Base-by-base conservation (phyloP, 2,888 invertebrate genomes). In the Bombyx huttoni region DNA sequence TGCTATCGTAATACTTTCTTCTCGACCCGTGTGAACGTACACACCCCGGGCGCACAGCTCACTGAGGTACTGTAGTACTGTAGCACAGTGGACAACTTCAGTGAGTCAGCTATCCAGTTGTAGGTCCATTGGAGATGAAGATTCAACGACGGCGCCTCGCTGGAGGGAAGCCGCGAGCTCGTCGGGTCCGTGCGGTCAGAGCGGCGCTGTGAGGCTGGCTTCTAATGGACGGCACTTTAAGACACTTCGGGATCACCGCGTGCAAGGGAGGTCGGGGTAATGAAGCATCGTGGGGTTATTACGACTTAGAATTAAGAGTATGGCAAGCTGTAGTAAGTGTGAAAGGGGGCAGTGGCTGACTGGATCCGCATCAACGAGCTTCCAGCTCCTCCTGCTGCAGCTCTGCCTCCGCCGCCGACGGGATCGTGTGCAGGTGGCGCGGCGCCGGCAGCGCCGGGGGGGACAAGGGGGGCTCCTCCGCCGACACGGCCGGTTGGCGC, bases 401-500 rank as follows among this genome's bases (percentile, higher is more conserved):
- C 61, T 81, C 83, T 47, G 80, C 55, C 74, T 81, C 84, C 50
- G 82, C 78, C 52, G 84, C 84, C 56, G 84, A 82, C 49, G 83
- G 83, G 71, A 82, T 82, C 9, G 83, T 82, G 66, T 78, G 78
- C 69, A 81, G 68, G 56, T 59, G 73, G 40, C 80, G 78, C 64
- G 78, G 75, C 48, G 73, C 63, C 52, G 71, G 65, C 63, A 68
- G 68, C 61, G 65, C 61, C 49, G 55, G 61, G 92, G 89, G 54
- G 49, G 92, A 91, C 68, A 53, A 61, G 92, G 89, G 54, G 49
- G 92, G 91, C 68, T 94, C 94, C 58, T 95, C 95, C 67, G 93
- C 94, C 67, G 93, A 92, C 55, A 96, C 90, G 12, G 96, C 96
- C 63, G 93, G 91, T 78, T 96, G 96, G 8, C 96, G 90, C 47